Evolutionary conservation across 2,113 vertebrate species (phyloP), one percentile per base, ranked within the genome.

Genomic region (Engystomops pustulosus): DNA sequence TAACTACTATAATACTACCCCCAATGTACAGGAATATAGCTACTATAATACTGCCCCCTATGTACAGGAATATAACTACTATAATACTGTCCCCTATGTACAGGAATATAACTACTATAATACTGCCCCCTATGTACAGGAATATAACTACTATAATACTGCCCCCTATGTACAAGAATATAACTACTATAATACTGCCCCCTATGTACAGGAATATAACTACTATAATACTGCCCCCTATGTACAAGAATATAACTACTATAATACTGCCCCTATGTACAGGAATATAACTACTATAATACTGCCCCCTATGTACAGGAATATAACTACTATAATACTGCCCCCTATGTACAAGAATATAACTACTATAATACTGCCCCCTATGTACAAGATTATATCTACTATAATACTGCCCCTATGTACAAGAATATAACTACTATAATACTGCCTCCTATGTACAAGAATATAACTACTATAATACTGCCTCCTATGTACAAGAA

Each of bases 401-500:
- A 60, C 55, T 60, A 60, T 60, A 60, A 60, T 60, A 60, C 55
- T 60, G 10, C 55, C 4, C 55, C 55, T 60, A 27, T 60, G 15
- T 60, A 60, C 55, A 60, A 60, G 23, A 60, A 60, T 60, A 60
- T 60, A 60, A 60, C 55, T 60, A 60, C 55, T 60, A 60, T 60
- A 27, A 60, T 60, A 60, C 55, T 60, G 55, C 55, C 47, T 25
- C 53, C n/a, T 55, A 23, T 55, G 10, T 55, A 55, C 53, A 55
- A 23, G 53, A 60, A 60, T 60, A 60, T 60, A 60, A 60, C 55
- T 60, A 60, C 55, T 60, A 60, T 60, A 60, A 60, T 60, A 60
- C 55, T 25, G 55, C n/a, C 55, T 14, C 51, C 53, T 55, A 55
- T 55, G 10, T 25, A 55, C 53, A 55, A 23, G 53, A 58, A 58